Evolutionary conservation across 2,797 vertebrate genomes (phyloP), one percentile per base, ranked within the genome.

Genomic region (Eleutherodactylus coqui): DNA sequence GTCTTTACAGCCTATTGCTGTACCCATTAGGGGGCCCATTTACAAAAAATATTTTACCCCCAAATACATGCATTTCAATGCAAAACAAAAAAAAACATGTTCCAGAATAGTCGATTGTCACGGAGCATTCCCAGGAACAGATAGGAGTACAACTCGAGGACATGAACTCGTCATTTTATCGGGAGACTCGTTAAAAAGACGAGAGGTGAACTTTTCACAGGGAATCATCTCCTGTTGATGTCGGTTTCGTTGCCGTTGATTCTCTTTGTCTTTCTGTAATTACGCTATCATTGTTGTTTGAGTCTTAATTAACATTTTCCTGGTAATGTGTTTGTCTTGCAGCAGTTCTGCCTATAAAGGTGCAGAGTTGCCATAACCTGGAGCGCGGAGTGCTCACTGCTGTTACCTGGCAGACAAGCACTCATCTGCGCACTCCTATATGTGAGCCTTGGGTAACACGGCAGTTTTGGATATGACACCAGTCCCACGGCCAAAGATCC

Each of bases 271-370:
- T 51, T 75, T 51, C 73, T 77, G 47, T 53, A 77, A 77, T 53
- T 77, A 4, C 17, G 4, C 75, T 53, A 17, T 34, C 29, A 9
- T 32, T 29, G 19, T 14, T 55, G 69, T 38, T 27, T 38, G 9
- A 58, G 47, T 55, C 34, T 38, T 55, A 77, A 55, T 77, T 77
- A 77, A 77, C 75, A 41, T 55, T 77, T 77, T 55, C 41, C 17
- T 73, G 43, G 24, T 73, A 43, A 73, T 45, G 41, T 73, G 69
- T 73, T 72, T 43, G 38, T 72, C 43, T 72, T 72, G 17, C 67
- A 69, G 34, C 36, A 69, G 19, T 69, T 70, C 67, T 41, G 13
- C 24, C 69, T 73, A 45, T 73, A 27, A 73, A 73, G 36, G 21
- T 43, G 21, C 38, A 2, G 69, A 43, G 41, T 73, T 13, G 17